Evolutionary conservation across 2,888 invertebrate genomes (phyloP), one percentile per base, ranked within the genome.

Genomic region (Platycheirus albimanus): DNA sequence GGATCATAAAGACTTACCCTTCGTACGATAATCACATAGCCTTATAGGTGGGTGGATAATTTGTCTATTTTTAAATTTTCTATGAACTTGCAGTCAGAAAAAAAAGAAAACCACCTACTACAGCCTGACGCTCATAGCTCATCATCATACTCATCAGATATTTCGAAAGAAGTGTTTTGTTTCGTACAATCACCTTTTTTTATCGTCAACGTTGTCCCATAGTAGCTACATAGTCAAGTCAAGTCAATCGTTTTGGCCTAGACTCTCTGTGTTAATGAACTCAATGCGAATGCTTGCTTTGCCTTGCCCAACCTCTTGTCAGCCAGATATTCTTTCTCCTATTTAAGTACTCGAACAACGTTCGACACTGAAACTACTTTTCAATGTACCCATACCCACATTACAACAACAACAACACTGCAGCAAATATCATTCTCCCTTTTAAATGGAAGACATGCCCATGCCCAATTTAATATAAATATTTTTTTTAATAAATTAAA

Each of bases 191-290:
- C 43, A 61, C 61, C 45, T 45, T 61, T 30, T n/a, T 58, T 61
- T 43, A 24, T 38, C 56, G 24, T 56, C 41, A 5, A 19, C n/a
- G n/a, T 54, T 8, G 38, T 56, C 36, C 13, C 58, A 58, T 24
- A 41, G n/a, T n/a, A n/a, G n/a, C n/a, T n/a, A n/a, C n/a, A n/a
- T n/a, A n/a, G n/a, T n/a, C n/a, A n/a, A n/a, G 24, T 28, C 17
- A 43, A 43, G 58, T 58, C 58, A 58, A 28, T 58, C 41, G 28
- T 41, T 43, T 56, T 58, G 41, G 58, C 58, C 58, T 58, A 58
- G 58, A 58, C 58, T 58, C n/a, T n/a, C 41, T 54, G 61, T 61
- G 61, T 61, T 45, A 61, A 61, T 61, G 61, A 61, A 61, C 61
- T 61, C 61, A 61, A 61, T 61, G 61, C 43, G 30, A 58, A 58